Percentiles rank a stretch among this genome's conserved stretches.
These are phyloP conservation scores for Galemys pyrenaicus DNA, from an alignment of 2,113 vertebrate species.

Conservation along the genomic window DNA sequence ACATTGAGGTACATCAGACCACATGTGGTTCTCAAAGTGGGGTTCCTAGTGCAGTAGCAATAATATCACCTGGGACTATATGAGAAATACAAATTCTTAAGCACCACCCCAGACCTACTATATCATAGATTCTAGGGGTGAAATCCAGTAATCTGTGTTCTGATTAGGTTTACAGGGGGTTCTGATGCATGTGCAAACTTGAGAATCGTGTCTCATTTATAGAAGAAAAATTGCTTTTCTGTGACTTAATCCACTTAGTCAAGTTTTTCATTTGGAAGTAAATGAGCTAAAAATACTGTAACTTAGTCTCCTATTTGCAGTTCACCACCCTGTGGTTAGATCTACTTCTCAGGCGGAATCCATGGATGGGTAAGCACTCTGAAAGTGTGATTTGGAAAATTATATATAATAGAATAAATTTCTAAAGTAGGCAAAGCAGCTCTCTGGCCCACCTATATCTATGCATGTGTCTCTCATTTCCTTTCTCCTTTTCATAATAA, in stretches of 20 bases:
- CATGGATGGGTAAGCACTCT: background rate
- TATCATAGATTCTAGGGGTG: background rate
- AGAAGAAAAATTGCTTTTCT: background rate
- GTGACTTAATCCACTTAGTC: background rate
- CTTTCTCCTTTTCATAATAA: too few species aligned
- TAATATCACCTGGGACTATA: background rate
- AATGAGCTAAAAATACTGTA: background rate
- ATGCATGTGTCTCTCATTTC: too few species aligned
- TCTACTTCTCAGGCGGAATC: background rate
- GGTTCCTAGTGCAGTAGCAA: background rate
- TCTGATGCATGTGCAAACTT: background rate
- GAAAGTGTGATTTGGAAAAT: background rate
- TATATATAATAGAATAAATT: background rate
- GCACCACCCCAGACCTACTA: background rate
- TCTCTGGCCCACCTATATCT: too few species aligned
- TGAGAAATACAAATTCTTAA: background rate
- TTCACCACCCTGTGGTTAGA: background rate
- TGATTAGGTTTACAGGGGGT: background rate
- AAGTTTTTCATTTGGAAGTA: background rate
- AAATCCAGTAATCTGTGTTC: background rate
- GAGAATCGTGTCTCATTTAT: background rate
- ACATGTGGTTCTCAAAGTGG: background rate
- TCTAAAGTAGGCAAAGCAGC: background rate
- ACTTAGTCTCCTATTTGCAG: background rate
- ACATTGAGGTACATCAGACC: background rate